Evolutionary conservation across 1,140 invertebrate species (phyloP), one percentile per base, ranked within the genome.

Genomic region (Medauroidea extradentata): DNA sequence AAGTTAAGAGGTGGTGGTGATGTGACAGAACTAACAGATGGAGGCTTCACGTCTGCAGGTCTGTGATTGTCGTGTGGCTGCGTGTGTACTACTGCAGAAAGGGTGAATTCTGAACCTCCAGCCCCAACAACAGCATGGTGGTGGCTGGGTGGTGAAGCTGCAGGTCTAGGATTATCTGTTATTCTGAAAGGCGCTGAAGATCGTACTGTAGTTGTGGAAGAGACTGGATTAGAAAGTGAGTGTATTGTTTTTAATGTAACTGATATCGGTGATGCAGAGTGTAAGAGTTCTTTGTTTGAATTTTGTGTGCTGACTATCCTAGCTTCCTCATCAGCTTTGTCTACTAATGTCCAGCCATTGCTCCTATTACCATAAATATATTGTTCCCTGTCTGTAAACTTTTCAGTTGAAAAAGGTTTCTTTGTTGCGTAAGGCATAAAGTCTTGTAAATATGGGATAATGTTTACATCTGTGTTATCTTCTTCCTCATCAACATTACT

Each of bases 401-500:
- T 55, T n/a, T n/a, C 39, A n/a, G 39, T 14, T 25, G 16, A 14
- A 42, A 16, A 41, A 43, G 62, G 62, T 42, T 74, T 79, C 51
- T 73, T 78, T 3, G 71, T 72, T 0, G 71, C 64, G 56, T 76
- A 80, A 3, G 78, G 79, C 50, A 77, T 58, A 41, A 80, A 79
- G 54, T 81, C 80, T 55, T 81, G 79, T 0, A 80, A 59, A 53
- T 81, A 80, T 0, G 79, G 78, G 27, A 81, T 80, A 0, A 80
- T 71, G 27, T 79, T 79, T 11, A 61, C 53, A 8, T 63, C 61
- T 5, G 57, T 61, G 54, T 63, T 63, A 41, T 57, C 56, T 61
- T 65, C 62, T 14, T 61, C 44, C 48, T 62, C 57, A 41, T 61
- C 57, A 41, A 65, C 63, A 62, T 65, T 63, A 7, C 53, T 57